Conservation (phyloP, 2,888 invertebrate genomes). For the Phlogophora meticulosa region DNA sequence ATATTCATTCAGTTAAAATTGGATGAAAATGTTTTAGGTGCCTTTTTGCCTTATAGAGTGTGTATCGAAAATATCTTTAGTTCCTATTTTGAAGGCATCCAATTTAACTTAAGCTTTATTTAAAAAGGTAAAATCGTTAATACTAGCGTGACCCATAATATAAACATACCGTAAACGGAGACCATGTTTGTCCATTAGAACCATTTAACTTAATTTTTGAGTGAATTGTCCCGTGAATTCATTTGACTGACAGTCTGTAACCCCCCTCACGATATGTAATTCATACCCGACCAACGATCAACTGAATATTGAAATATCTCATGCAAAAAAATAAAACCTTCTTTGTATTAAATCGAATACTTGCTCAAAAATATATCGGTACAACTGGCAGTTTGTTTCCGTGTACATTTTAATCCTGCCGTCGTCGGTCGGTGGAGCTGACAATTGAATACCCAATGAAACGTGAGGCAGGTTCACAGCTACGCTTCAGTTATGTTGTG, state of each 20-base stretch:
- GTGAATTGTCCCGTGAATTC: too few relatives aligned
- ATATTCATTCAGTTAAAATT: background rate
- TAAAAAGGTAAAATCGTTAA: too few relatives aligned
- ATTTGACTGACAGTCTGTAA: too few relatives aligned
- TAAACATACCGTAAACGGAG: too few relatives aligned
- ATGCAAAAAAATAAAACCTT: background rate
- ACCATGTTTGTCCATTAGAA: too few relatives aligned
- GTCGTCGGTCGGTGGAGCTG: constrained; percentile 3
- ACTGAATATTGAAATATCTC: background rate
- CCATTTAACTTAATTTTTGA: too few relatives aligned
- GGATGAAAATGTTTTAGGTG: background rate
- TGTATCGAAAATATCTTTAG: background rate
- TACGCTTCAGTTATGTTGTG: background rate
- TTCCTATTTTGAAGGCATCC: background rate
- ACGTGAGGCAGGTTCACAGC: constrained; percentile 5
- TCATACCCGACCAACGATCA: background rate
- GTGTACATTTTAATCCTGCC: constrained; percentile 4
- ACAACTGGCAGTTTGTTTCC: background rate
- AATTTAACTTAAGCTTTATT: background rate
- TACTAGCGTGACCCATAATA: too few relatives aligned
- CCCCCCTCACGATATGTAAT: too few relatives aligned
- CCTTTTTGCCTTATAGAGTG: background rate
- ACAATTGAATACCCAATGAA: constrained; percentile 18
- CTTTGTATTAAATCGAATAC: background rate
- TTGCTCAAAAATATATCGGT: background rate